Evolutionary conservation across 2,888 invertebrate species (phyloP).

Genomic region (Orthosia gothica): DNA sequence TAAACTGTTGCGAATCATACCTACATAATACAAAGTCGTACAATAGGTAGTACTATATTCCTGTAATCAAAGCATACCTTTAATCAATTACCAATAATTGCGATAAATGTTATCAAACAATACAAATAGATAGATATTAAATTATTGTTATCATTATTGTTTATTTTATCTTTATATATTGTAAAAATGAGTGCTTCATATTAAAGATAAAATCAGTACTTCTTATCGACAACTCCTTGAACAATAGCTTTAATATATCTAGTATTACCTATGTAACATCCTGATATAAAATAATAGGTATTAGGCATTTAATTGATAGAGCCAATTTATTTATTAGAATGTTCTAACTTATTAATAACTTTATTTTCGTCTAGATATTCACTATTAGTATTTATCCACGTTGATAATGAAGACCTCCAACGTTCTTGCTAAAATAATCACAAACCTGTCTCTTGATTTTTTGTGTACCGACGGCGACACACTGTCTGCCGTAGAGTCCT

Average conservation of each 20-base stretch:
- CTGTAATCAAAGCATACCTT: conserved; percentile 79
- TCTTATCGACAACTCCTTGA: conserved; percentile 74
- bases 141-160: conserved; percentile 88
- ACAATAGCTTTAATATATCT: conserved; percentile 63
- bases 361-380: conserved; percentile 8
- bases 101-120: conserved; percentile 89
- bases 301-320: conserved; percentile 13
- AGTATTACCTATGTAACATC: conserved; percentile 78
- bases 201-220: conserved; percentile 86
- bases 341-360: not conserved
- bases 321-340: conserved; percentile 3
- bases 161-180: conserved; percentile 86
- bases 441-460: conserved; percentile 58
- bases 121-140: conserved; percentile 87
- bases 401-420: conserved; percentile 75
- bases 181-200: conserved; percentile 85
- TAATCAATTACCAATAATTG: conserved; percentile 82
- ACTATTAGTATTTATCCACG: conserved; percentile 40
- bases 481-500: conserved; percentile 81
- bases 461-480: conserved; percentile 79
- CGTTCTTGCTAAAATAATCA: conserved; percentile 61
- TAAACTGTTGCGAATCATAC: conserved; percentile 37
- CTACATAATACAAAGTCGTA: conserved; percentile 16
- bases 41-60: conserved; percentile 71
- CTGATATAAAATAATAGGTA: conserved; percentile 43